Evolutionary conservation across 2,888 invertebrate genomes (phyloP).

Genomic region (Sminthurides aquaticus): DNA sequence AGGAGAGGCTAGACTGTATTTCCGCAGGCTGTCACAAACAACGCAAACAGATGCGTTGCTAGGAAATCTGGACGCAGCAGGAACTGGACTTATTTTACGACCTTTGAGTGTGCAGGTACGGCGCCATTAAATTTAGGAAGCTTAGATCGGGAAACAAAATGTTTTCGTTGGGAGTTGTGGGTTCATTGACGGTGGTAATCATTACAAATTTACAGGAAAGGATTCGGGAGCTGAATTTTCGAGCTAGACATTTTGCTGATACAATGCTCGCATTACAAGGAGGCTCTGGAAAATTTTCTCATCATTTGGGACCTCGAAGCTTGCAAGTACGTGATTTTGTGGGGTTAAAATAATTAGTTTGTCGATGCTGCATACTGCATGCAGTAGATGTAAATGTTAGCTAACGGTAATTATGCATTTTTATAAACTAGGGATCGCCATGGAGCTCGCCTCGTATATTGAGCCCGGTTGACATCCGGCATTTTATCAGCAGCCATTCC

Average conservation of each 20-base stretch:
- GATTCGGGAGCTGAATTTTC: slow-evolving; percentile 50
- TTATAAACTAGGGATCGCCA: slow-evolving; percentile 50
- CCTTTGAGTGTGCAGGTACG: slow-evolving; percentile 45
- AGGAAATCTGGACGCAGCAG: slow-evolving; percentile 48
- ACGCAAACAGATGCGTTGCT: slow-evolving; percentile 50
- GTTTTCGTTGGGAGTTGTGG: too few species aligned
- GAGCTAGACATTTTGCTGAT: slow-evolving; percentile 50
- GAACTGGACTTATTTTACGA: slow-evolving; percentile 47
- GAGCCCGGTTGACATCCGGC: slow-evolving; percentile 50
- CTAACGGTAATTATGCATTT: too few species aligned
- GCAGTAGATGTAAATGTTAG: too few species aligned
- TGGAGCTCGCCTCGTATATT: slow-evolving; percentile 51
- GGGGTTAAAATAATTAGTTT: background rate
- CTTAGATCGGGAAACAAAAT: background rate
- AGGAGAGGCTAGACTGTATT: slow-evolving; percentile 48
- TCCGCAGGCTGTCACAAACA: slow-evolving; percentile 49
- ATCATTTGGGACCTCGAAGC: slow-evolving; percentile 34
- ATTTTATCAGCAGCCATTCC: slow-evolving; percentile 49
- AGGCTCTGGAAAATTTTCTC: slow-evolving; percentile 22
- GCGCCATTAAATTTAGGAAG: background rate
- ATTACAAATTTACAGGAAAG: slow-evolving; percentile 51
- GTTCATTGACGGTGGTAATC: too few species aligned
- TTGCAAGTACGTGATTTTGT: slow-evolving; percentile 31
- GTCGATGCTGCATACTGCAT: background rate
- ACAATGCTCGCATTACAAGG: slow-evolving; percentile 48